Percentiles rank a stretch among this genome's conserved stretches.
Conservation (phyloP, 2,888 invertebrate species). For the Muschampia plurimacula region DNA sequence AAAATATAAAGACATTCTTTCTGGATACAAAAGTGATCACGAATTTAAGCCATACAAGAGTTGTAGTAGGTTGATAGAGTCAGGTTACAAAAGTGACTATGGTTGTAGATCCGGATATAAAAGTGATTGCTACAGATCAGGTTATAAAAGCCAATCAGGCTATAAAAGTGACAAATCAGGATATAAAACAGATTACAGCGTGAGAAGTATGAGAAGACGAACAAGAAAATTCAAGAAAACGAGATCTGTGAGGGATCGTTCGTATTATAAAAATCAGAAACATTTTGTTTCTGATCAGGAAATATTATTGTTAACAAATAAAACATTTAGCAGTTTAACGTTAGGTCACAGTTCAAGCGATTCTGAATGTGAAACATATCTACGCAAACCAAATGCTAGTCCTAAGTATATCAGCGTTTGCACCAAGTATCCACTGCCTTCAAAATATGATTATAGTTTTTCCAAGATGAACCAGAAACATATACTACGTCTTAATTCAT, state of each 20-base stretch:
- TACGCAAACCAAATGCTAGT: constrained; percentile 71
- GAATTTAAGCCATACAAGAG: constrained; percentile 83
- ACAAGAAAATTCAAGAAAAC: constrained; percentile 82
- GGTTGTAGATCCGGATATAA: constrained; percentile 83
- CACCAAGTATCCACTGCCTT: constrained; percentile 73
- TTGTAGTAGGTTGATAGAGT: constrained; percentile 82
- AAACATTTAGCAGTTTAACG: constrained; percentile 82
- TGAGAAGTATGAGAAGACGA: constrained; percentile 76
- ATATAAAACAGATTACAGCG: constrained; percentile 86
- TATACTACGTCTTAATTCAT: constrained; percentile 66
- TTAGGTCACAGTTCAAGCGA: constrained; percentile 85
- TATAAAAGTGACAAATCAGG: constrained; percentile 87
- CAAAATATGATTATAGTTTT: constrained; percentile 74
- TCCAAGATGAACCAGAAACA: constrained; percentile 72
- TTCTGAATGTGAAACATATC: constrained; percentile 78
- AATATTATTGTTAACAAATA: constrained; percentile 84
- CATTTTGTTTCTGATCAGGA: constrained; percentile 86
- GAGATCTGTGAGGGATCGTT: constrained; percentile 78
- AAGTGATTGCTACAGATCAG: constrained; percentile 82
- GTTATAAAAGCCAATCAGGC: constrained; percentile 86
- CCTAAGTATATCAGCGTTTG: constrained; percentile 79
- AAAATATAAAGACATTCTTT: constrained; percentile 86
- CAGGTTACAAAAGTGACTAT: constrained; percentile 87
- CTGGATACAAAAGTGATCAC: constrained; percentile 87
- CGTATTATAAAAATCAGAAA: constrained; percentile 84